Evolutionary conservation across 2,888 invertebrate genomes (phyloP), one percentile per base, ranked within the genome.

Genomic region (Pristionchus exspectatus): DNA sequence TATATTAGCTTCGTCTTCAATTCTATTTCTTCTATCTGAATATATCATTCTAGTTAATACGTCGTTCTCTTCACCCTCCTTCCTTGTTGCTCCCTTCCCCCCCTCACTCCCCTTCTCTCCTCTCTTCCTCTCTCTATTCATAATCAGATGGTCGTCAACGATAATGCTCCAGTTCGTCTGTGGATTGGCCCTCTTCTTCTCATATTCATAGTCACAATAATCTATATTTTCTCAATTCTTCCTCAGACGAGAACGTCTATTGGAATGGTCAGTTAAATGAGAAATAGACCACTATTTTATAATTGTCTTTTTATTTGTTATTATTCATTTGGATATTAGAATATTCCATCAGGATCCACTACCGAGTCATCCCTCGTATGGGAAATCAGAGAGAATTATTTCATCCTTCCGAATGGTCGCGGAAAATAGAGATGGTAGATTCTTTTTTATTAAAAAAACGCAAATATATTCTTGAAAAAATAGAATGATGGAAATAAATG

Each of bases 181-280:
- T 93, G 93, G 93, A 91, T 92, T 83, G 93, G 93, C 1, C 93
- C 93, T 18, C 74, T 93, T 86, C 90, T 93, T 90, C 91, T 93
- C 74, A 91, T 92, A 56, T 90, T 93, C 63, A 90, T 93, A 59
- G 91, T 93, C 72, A 92, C 92, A 24, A 90, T 93, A 59, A 93
- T 93, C 77, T 93, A 93, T 90, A 87, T 93, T 0, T 91, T 93
- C 81, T 92, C 93, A 21, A 87, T 93, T 74, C 91, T 93, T 91
- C 93, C 93, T 21, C 90, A 90, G 44, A 86, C 91, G 50, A 91
- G 91, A 83, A 18, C 89, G 24, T 59, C 30, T 59, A n/a, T n/a
- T 27, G 69, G 69, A 69, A 69, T 69, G 69, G 69, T 69, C 7
- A 14, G 69, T 27, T 16, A 3, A 50, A 10, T 50, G 44, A 50